Conservation (phyloP, 2,888 invertebrate species). For the Lasioglossum leucozonium region DNA sequence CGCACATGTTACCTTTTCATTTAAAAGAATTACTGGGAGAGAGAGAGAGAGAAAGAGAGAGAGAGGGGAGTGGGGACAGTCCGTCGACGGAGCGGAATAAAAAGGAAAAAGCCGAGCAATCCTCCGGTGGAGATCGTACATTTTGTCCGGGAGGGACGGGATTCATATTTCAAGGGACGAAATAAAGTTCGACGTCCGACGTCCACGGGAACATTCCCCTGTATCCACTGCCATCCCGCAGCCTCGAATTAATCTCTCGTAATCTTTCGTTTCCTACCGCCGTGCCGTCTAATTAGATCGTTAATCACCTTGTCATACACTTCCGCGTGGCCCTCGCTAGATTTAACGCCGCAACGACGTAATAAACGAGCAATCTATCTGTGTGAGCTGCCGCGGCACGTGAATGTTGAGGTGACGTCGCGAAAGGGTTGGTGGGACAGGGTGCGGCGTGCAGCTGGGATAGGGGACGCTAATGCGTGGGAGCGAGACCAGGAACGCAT, state of each 20-base stretch:
- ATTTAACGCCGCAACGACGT: conserved; percentile 49
- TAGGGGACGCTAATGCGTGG: not conserved
- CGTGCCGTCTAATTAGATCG: conserved; percentile 57
- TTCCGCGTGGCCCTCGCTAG: conserved; percentile 44
- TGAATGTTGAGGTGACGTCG: conserved; percentile 12
- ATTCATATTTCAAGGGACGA: not conserved
- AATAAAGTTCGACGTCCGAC: conserved; percentile 17
- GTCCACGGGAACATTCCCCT: not conserved
- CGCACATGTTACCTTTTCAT: not conserved
- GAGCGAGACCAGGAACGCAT: conserved; percentile 18
- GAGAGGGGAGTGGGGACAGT: not conserved
- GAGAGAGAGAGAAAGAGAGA: not conserved
- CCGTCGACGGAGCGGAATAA: not conserved
- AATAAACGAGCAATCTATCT: conserved; percentile 60
- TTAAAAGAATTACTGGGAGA: not conserved
- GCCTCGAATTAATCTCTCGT: conserved; percentile 29
- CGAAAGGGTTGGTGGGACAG: not conserved
- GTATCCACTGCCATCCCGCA: conserved; percentile 5
- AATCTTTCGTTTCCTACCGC: conserved; percentile 38
- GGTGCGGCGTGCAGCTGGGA: not conserved
- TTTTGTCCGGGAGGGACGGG: not conserved
- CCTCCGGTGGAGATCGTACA: not conserved
- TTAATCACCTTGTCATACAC: conserved; percentile 60
- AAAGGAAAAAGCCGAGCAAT: not conserved
- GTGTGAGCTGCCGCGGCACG: conserved; percentile 25